Evolutionary conservation across 2,113 vertebrate species (phyloP).

Genomic region (Arvicanthis niloticus): DNA sequence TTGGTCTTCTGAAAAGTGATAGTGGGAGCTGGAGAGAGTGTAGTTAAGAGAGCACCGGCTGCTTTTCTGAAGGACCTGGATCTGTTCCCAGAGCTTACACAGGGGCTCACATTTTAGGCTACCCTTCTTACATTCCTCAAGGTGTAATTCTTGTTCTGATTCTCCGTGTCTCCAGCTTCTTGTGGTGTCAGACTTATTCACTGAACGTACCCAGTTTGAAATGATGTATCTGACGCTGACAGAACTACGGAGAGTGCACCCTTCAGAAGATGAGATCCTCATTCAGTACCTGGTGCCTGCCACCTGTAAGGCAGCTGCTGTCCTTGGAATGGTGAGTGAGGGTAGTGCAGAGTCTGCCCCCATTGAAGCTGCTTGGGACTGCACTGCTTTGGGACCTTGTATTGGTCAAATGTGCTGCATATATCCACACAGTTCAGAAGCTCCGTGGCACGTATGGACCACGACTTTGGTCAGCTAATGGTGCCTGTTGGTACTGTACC

Average conservation of each 20-base stretch:
- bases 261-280: constrained; percentile 97
- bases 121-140: accelerated
- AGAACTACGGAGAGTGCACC: constrained; percentile 96
- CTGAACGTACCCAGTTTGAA: constrained; percentile 98
- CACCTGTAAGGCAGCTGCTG: constrained; percentile 97
- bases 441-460: not conserved
- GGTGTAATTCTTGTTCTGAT: accelerated
- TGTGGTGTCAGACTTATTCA: constrained; percentile 98
- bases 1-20: not conserved
- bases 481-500: accelerated
- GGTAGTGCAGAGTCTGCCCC: accelerated
- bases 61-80: no score
- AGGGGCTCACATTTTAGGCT: not conserved
- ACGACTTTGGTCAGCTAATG: not conserved
- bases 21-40: not conserved
- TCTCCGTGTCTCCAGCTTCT: constrained; percentile 88
- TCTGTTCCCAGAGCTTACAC: not conserved
- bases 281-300: constrained; percentile 97
- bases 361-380: not conserved
- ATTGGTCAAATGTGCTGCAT: accelerated
- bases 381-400: not conserved
- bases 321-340: constrained; percentile 96
- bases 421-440: accelerated
- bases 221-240: constrained; percentile 97
- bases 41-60: not conserved